Evolutionary conservation across 2,797 vertebrate genomes (phyloP), one percentile per base, ranked within the genome.

Genomic region (Sciaenops ocellatus): DNA sequence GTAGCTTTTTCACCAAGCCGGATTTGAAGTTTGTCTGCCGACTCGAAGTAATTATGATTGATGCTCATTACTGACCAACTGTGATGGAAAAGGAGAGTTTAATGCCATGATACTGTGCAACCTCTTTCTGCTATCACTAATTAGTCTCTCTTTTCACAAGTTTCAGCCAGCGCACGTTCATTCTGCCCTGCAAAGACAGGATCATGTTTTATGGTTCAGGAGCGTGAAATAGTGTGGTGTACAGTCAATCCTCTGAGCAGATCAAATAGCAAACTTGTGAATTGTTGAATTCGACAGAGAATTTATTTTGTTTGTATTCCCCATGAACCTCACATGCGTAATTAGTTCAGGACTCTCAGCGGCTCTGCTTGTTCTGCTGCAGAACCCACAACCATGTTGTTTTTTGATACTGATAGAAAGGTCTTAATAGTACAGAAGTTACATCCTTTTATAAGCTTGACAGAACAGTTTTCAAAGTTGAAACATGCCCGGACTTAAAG

Each of bases 1-100:
- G 61, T 1, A 34, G 26, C 22, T 15, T 56, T 56, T 65, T 56
- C 6, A 30, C 13, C 16, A 6, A 11, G 16, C 18, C 20, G 46
- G 13, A 74, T 75, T 28, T 75, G 11, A 16, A 66, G 38, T 70
- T 67, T 51, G 44, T 65, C 38, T 24, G 20, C 42, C 69, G 48
- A 59, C 26, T 26, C 5, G 34, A 51, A 66, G 62, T 59, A 66
- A 74, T 65, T 66, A 17, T 20, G 74, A 79, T 17, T 72, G 65
- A 81, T 71, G 44, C 54, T 86, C 66, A 65, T 83, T 81, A 77
- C 30, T 69, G 51, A 44, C 67, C 57, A 78, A 26, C 68, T 30
- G 73, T 47, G 72, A 73, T 78, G 67, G 62, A 20, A 72, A 47
- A 57, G 11, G 59, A 55, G 55, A 76, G 57, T 74, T 52, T 77